phyloP scores from a whole-genome alignment of 2,113 vertebrate genomes.

The Ammodytes dubius region DNA sequence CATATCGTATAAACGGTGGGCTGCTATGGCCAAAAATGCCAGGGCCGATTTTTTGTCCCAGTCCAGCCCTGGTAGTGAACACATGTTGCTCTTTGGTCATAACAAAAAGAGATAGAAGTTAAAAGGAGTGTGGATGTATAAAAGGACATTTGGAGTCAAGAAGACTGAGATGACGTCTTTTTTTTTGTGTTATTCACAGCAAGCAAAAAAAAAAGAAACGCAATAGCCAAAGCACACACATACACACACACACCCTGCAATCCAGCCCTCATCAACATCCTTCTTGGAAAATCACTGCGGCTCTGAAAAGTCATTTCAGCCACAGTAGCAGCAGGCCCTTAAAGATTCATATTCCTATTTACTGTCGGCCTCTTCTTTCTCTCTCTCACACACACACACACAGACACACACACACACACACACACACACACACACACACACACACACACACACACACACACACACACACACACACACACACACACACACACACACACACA shows the following conservation, averaged over 20 bases:
- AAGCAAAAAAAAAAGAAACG: constrained; percentile 27
- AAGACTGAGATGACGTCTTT: constrained; percentile 20
- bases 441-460: constrained; percentile 31
- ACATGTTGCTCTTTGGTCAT: constrained; percentile 13
- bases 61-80: constrained; percentile 4
- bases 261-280: constrained; percentile 81
- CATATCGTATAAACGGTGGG: no score
- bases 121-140: constrained; percentile 53
- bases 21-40: no score
- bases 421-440: constrained; percentile 18
- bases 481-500: constrained; percentile 21
- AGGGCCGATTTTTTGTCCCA: not conserved
- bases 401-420: constrained; percentile 10
- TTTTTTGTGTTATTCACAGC: constrained; percentile 17
- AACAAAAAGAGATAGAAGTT: constrained; percentile 35
- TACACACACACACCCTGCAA: constrained; percentile 64
- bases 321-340: constrained; percentile 81
- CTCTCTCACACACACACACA: constrained; percentile 8
- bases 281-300: constrained; percentile 82
- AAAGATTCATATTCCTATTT: constrained; percentile 86
- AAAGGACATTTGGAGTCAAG: constrained; percentile 42
- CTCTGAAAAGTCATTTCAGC: constrained; percentile 82
- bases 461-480: constrained; percentile 26
- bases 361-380: constrained; percentile 73
- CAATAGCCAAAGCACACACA: constrained; percentile 22